Evolutionary conservation across 2,888 invertebrate species (phyloP).

Genomic region (Pristionchus maxplancki): DNA sequence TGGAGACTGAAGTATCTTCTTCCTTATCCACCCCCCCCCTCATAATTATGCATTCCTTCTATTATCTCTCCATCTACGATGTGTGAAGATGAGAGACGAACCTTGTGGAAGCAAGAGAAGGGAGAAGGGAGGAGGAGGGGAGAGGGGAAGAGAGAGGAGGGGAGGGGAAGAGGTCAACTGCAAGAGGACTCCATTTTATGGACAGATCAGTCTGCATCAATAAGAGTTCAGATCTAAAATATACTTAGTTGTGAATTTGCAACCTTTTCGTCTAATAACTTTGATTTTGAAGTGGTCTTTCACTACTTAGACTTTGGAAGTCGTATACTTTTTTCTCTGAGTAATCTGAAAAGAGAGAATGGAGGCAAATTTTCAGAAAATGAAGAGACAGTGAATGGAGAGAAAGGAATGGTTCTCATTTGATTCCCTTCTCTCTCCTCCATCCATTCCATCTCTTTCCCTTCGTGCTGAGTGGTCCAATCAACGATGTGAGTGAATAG

Average conservation of each 20-base stretch:
- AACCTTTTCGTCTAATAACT: too few relatives aligned
- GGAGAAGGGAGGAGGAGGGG: neutral
- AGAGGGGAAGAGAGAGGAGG: neutral
- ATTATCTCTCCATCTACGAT: conserved; percentile 2
- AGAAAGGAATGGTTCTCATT: too few relatives aligned
- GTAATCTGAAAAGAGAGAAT: too few relatives aligned
- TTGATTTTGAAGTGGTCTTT: too few relatives aligned
- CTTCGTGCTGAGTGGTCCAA: conserved; percentile 24
- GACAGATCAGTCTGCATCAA: too few relatives aligned
- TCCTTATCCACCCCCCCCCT: neutral
- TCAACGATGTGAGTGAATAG: neutral
- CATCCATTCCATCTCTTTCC: neutral
- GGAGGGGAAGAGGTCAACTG: neutral
- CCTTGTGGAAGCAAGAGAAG: neutral
- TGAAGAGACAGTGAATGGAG: too few relatives aligned
- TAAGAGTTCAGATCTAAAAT: too few relatives aligned
- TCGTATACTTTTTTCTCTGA: too few relatives aligned
- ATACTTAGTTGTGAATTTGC: too few relatives aligned
- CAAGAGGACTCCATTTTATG: too few relatives aligned
- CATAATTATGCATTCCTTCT: neutral
- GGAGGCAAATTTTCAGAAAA: too few relatives aligned
- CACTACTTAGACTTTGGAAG: too few relatives aligned
- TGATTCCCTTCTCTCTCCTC: neutral
- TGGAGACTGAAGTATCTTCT: neutral
- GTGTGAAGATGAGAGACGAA: conserved; percentile 9